phyloP scores from a whole-genome alignment of 92 coral and sea anemone species.

The Epizoanthus rinbou region DNA sequence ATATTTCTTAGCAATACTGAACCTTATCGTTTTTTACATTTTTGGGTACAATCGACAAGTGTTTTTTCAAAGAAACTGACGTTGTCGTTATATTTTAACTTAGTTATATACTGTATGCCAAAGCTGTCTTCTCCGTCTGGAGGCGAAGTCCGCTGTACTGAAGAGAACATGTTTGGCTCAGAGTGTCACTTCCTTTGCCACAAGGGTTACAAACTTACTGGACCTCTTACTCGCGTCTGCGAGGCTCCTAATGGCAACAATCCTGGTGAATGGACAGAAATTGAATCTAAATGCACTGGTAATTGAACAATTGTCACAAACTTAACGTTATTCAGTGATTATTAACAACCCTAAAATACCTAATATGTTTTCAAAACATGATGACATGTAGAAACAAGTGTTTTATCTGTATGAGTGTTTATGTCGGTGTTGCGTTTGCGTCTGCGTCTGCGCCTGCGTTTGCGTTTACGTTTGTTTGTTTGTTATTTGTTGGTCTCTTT shows the following conservation, averaged over 20 bases:
- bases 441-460: not conserved
- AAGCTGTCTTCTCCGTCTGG: constrained; percentile 56
- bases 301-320: not conserved
- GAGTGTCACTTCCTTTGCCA: constrained; percentile 50
- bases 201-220: constrained; percentile 47
- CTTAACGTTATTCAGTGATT: too few species aligned
- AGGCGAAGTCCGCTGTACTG: constrained; percentile 51
- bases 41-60: too few species aligned
- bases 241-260: constrained; percentile 22
- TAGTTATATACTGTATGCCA: constrained; percentile 63
- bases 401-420: not conserved
- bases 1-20: too few species aligned
- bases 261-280: constrained; percentile 68
- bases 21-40: too few species aligned
- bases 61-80: not conserved
- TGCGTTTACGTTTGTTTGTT: too few species aligned
- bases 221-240: constrained; percentile 50
- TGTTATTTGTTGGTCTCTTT: too few species aligned
- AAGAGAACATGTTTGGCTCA: constrained; percentile 64
- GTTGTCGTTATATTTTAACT: not conserved
- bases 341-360: too few species aligned
- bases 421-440: not conserved
- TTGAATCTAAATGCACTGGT: constrained; percentile 51
- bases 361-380: too few species aligned
- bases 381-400: not conserved